Conservation (phyloP, 2,888 invertebrate species). For the Aphodius sticticus region DNA sequence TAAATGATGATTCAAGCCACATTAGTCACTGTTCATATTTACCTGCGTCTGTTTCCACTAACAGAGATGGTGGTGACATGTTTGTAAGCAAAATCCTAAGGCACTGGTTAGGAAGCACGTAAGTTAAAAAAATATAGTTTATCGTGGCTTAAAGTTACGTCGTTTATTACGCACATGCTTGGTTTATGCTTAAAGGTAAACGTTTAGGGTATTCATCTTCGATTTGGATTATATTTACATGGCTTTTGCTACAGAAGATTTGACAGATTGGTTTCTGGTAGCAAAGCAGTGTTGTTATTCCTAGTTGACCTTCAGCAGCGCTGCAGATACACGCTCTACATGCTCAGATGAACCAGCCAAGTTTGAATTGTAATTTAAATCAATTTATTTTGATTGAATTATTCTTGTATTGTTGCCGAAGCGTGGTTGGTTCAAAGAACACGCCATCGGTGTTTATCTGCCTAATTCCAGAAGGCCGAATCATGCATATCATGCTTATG, state of each 20-base stretch:
- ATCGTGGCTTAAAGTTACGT: neutral
- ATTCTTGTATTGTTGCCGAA: neutral
- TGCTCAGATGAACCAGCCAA: neutral
- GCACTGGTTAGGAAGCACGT: neutral
- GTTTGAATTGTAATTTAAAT: slow-evolving; percentile 4
- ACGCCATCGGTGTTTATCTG: neutral
- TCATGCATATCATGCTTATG: neutral
- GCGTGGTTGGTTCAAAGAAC: neutral
- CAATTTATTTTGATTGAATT: slow-evolving; percentile 4
- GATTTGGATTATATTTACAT: neutral
- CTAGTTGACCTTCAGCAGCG: neutral
- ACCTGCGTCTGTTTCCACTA: slow-evolving; percentile 44
- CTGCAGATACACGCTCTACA: neutral
- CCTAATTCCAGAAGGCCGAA: neutral
- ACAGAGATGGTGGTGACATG: slow-evolving; percentile 42
- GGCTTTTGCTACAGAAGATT: neutral
- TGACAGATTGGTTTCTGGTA: neutral
- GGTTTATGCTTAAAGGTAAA: neutral
- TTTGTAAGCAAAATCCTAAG: slow-evolving; percentile 22
- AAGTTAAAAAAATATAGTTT: neutral
- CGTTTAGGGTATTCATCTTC: neutral
- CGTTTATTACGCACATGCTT: neutral
- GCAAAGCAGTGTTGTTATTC: neutral
- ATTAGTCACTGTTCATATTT: slow-evolving; percentile 25
- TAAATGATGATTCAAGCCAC: slow-evolving; percentile 36